Evolutionary conservation across 1,140 invertebrate species (phyloP), one percentile per base, ranked within the genome.

Genomic region (Meloidogyne exigua): DNA sequence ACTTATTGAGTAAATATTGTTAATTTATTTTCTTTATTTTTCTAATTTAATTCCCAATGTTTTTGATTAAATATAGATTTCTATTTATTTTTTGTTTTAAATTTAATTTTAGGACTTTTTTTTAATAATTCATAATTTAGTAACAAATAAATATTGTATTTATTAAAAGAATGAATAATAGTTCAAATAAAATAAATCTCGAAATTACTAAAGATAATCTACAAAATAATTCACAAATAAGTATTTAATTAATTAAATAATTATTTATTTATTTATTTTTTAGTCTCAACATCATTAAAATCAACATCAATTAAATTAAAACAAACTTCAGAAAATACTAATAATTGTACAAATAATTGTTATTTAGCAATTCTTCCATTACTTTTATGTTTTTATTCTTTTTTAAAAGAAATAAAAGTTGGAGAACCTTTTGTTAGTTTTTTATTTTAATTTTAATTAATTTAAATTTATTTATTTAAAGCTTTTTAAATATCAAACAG

Each of bases 391-490:
- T 76, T 77, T 57, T 77, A 77, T 68, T 28, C 76, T 66, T 15
- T 77, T 62, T 42, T 83, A 23, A 85, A 83, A 62, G 81, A 83
- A 62, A 81, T 83, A 39, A 83, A 83, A 79, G 75, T 83, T 13
- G 81, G 81, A 7, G 81, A 83, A 67, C 82, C 82, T 18, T 82
- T 74, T 71, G 23, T 44, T 13, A 18, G 26, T 49, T 26, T 68
- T 79, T 49, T 77, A 62, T 10, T n/a, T 21, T n/a, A 23, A 28
- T 9, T 12, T 13, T 7, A 44, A 25, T 23, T 18, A 28, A 13
- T 39, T 39, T 39, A 7, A 57, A 15, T 13, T 28, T 32, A 18
- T 73, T 70, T 67, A n/a, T 32, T 62, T 39, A 32, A 25, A 70
- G 68, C 71, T 78, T 36, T 81, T 72, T 75, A 82, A 83, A 66